Base-by-base conservation (phyloP, 1,140 invertebrate genomes). In the Sinella curviseta region DNA sequence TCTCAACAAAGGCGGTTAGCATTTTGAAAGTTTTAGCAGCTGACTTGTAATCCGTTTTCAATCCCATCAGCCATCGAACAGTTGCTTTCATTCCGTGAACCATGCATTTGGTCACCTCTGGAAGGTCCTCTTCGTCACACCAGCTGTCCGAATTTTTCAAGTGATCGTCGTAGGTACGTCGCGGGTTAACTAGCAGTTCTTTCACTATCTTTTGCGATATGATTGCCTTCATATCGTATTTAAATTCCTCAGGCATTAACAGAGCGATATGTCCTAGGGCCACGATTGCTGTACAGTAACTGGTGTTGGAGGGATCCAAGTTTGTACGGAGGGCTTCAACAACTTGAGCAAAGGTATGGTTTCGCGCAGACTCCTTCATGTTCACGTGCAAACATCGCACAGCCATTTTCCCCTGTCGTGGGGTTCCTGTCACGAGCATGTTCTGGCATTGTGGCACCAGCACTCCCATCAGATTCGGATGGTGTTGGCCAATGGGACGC, bases 351-450 rank as follows among this genome's bases (percentile, higher is more conserved):
- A 83, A 83, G 14, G 76, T 77, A 33, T 81, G 79, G 48, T 60
- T 76, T n/a, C 79, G 74, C 16, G 79, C 55, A 14, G 76, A 74
- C 33, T 82, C 79, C 1, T 81, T 92, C 85, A 95, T 93, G 86
- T 97, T 95, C 12, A 94, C 92, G 85, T 91, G 95, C 55, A 99
- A 91, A 88, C 97, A 98, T 80, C 94, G 90, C 35, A 99, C 93
- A 3, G 97, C 95, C 85, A 98, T 95, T 87, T 99, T 99, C 0
- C 96, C 95, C 88, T 99, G 96, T 87, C 97, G 97, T 0, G 95
- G 92, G 1, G 94, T 95, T 2, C 96, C 97, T 31, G 92, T 91
- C 84, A 94, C 92, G 0, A 94, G 93, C 85, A 97, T 94, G 33
- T 92, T 92, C 84, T 95, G 94, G 85, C 97, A 95, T 54, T 96